Conservation (phyloP, 2,113 vertebrate species). For the Eulacestoma nigropectus region DNA sequence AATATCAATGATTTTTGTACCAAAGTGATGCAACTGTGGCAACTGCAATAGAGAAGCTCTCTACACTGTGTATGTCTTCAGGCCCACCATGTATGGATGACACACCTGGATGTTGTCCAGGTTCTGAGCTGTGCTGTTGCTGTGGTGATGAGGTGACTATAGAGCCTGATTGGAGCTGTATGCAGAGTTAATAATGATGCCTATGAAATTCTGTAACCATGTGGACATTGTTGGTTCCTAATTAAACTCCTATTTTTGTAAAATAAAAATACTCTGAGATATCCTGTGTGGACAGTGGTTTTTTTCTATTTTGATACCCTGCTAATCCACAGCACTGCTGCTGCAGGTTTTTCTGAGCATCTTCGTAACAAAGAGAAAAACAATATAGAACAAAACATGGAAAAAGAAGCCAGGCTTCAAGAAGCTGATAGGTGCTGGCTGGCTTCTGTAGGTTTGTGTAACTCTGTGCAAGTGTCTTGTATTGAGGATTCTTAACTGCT, state of each 20-base stretch:
- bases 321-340: not conserved
- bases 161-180: not conserved
- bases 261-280: constrained; percentile 66
- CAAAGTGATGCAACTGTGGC: constrained; percentile 31
- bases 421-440: not conserved
- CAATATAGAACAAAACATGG: not conserved
- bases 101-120: not conserved
- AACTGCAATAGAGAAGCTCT: not conserved
- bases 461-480: not conserved
- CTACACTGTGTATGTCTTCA: not conserved
- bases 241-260: constrained; percentile 68
- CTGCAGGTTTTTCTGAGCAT: not conserved
- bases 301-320: not conserved
- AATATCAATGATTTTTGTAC: constrained; percentile 18
- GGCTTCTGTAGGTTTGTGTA: not conserved
- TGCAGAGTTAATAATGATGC: constrained; percentile 1
- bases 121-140: not conserved
- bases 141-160: not conserved
- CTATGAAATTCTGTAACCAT: constrained; percentile 35
- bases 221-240: constrained; percentile 35
- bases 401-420: not conserved
- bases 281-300: not conserved
- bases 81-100: not conserved
- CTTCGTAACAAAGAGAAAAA: not conserved
- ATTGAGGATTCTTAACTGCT: not conserved